Conservation (phyloP, 2,113 vertebrate genomes). For the Anthoscopus minutus region DNA sequence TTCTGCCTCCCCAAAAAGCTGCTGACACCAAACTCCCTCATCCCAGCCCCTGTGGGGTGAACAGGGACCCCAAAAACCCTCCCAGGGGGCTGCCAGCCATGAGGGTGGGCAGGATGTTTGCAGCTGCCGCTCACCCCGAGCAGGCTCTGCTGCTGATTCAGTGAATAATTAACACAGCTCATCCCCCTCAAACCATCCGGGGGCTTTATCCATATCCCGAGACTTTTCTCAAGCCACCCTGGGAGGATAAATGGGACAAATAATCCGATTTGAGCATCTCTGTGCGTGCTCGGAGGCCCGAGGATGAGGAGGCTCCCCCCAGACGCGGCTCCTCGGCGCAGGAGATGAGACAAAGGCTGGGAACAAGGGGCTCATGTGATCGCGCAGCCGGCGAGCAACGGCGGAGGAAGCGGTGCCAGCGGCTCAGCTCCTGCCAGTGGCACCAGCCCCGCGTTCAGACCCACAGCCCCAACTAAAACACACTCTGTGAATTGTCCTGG, state of each 20-base stretch:
- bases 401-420: neutral
- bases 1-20: neutral
- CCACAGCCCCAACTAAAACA: accelerated
- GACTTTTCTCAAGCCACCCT: neutral
- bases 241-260: neutral
- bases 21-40: neutral
- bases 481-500: accelerated
- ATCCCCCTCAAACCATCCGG: neutral
- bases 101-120: neutral
- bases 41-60: neutral
- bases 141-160: neutral
- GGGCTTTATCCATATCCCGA: neutral
- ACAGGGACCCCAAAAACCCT: neutral
- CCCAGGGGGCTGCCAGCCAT: neutral
- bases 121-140: neutral
- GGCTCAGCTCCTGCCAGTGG: neutral
- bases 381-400: neutral
- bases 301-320: neutral
- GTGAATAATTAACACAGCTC: neutral
- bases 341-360: constrained; percentile 32
- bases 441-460: neutral
- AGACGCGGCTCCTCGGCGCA: neutral
- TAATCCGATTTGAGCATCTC: neutral
- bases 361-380: constrained; percentile 48
- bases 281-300: accelerated